These are phyloP conservation scores for Akabosia matsudoensis DNA, from an alignment of 1,140 invertebrate species.

Conservation along the genomic window DNA sequence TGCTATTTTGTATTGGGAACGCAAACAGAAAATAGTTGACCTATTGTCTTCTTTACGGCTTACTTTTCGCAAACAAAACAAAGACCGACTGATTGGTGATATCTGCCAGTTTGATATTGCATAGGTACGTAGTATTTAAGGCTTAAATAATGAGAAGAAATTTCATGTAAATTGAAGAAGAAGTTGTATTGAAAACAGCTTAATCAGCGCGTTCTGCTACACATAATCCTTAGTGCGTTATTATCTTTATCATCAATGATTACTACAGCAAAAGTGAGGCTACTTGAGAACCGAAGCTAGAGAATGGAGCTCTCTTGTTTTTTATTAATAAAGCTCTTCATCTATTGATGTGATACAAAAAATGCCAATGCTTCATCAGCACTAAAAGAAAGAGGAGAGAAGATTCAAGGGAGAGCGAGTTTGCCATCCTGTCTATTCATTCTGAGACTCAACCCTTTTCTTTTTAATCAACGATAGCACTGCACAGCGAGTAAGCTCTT, in stretches of 20 bases:
- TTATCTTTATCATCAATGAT: background rate
- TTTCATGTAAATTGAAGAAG: background rate
- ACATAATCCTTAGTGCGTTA: background rate
- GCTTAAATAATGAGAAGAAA: too few relatives aligned
- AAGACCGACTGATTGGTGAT: too few relatives aligned
- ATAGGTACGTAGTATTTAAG: too few relatives aligned
- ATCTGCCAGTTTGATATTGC: too few relatives aligned
- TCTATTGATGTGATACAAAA: background rate
- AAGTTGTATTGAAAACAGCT: background rate
- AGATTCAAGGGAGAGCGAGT: background rate
- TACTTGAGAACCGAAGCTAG: background rate
- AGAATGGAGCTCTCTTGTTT: background rate
- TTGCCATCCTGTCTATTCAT: background rate
- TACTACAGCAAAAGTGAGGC: background rate
- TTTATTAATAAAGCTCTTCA: background rate
- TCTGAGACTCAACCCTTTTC: slow-evolving; percentile 16
- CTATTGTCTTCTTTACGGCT: too few relatives aligned
- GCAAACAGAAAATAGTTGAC: too few relatives aligned
- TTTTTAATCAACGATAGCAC: background rate
- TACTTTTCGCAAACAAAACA: too few relatives aligned
- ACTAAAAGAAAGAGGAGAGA: background rate
- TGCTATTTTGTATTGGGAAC: too few relatives aligned
- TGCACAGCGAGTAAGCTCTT: slow-evolving; percentile 6
- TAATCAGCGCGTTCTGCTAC: background rate
- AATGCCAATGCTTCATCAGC: slow-evolving; percentile 5